These are phyloP conservation scores for Seriola dumerili DNA, from an alignment of 2,113 vertebrate species.

Conservation along the genomic window DNA sequence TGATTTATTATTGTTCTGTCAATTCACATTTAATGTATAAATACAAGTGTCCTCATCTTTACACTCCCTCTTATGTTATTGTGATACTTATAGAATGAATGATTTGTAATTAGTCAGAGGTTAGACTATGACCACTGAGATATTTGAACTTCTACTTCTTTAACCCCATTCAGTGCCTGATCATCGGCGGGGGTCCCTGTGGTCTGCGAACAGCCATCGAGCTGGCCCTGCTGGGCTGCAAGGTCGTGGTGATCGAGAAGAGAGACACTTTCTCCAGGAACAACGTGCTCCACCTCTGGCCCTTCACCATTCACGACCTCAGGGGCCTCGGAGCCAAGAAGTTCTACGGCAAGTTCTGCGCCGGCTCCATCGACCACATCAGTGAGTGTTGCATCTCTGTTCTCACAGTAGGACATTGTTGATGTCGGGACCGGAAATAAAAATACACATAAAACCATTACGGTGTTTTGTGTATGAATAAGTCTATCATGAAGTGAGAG, in stretches of 20 bases:
- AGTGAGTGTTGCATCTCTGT: constrained; percentile 87
- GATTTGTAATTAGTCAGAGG: too few relatives aligned
- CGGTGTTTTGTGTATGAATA: background rate
- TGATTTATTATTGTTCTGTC: too few relatives aligned
- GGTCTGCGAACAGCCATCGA: constrained; percentile 95
- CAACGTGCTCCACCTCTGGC: constrained; percentile 98
- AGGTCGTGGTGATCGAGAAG: constrained; percentile 96
- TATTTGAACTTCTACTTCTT: background rate
- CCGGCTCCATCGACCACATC: constrained; percentile 97
- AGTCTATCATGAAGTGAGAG: background rate
- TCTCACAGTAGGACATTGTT: background rate
- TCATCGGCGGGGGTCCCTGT: constrained; percentile 95
- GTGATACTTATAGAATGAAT: too few relatives aligned
- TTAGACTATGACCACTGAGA: background rate
- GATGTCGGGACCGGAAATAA: background rate
- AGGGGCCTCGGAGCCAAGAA: constrained; percentile 96
- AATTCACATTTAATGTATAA: too few relatives aligned
- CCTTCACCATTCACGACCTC: constrained; percentile 97
- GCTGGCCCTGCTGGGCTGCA: constrained; percentile 94
- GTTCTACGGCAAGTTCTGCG: constrained; percentile 98
- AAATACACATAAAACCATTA: background rate
- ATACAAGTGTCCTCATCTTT: too few relatives aligned
- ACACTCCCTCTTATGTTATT: too few relatives aligned
- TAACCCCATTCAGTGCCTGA: constrained; percentile 88
- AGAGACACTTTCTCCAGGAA: constrained; percentile 97